phyloP scores from a whole-genome alignment of 2,113 vertebrate species.

The Sebastes fasciatus region DNA sequence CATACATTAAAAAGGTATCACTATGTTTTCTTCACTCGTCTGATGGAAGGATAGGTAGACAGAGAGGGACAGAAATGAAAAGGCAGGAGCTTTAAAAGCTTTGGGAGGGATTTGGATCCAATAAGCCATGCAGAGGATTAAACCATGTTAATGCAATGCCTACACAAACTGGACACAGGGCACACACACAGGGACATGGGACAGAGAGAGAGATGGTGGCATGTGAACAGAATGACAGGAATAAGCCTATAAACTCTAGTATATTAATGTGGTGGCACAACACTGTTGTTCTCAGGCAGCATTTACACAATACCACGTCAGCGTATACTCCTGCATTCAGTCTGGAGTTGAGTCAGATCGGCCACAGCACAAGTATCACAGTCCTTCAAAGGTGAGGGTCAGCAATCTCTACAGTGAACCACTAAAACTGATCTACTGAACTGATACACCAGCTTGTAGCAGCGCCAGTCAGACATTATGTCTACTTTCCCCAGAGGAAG shows the following conservation, averaged over 20 bases:
- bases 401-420: neutral
- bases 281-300: neutral
- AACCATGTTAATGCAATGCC: slow-evolving; percentile 82
- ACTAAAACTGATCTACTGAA: neutral
- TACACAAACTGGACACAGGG: slow-evolving; percentile 64
- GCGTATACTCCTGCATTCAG: neutral
- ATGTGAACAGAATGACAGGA: slow-evolving; percentile 25
- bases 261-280: slow-evolving; percentile 13
- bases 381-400: neutral
- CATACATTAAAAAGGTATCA: no score
- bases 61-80: slow-evolving; percentile 65
- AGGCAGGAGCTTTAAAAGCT: slow-evolving; percentile 81
- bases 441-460: neutral
- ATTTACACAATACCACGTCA: neutral
- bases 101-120: slow-evolving; percentile 82
- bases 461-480: neutral
- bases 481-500: neutral
- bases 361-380: neutral
- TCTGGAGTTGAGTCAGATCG: neutral
- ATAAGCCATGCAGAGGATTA: slow-evolving; percentile 82
- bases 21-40: neutral
- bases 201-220: neutral
- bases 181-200: neutral
- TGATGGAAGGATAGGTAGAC: slow-evolving; percentile 13
- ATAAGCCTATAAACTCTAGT: slow-evolving; percentile 8